phyloP scores from a whole-genome alignment of 2,888 invertebrate species.

The Syritta pipiens region DNA sequence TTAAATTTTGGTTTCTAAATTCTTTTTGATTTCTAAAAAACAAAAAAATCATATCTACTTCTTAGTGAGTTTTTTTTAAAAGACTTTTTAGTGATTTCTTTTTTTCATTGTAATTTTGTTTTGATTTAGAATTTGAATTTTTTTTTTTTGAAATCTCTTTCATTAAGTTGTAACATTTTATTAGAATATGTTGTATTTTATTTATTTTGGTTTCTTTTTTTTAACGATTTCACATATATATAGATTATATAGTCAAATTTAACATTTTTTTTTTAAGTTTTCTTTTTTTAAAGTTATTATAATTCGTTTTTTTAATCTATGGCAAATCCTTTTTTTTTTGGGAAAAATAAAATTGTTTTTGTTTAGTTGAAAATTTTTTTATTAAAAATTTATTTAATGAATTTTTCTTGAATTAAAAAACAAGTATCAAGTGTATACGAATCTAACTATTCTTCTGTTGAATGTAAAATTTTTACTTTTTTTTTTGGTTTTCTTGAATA shows the following conservation, averaged over 20 bases:
- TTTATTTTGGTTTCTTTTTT: constrained; percentile 19
- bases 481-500: not conserved
- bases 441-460: constrained; percentile 41
- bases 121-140: constrained; percentile 15
- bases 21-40: constrained; percentile 29
- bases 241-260: constrained; percentile 71
- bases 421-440: constrained; percentile 38
- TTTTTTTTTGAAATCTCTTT: constrained; percentile 29
- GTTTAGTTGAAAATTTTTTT: constrained; percentile 1
- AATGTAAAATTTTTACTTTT: constrained; percentile 1
- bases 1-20: constrained; percentile 38
- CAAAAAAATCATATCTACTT: constrained; percentile 9
- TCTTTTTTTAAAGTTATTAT: constrained; percentile 8
- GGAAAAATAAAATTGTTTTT: constrained; percentile 4
- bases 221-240: constrained; percentile 54
- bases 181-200: constrained; percentile 23
- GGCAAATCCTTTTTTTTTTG: constrained; percentile 24
- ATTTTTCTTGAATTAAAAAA: constrained; percentile 30
- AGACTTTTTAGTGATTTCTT: constrained; percentile 27
- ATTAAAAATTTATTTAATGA: constrained; percentile 6
- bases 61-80: constrained; percentile 29
- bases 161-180: constrained; percentile 26
- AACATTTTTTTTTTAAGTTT: constrained; percentile 55
- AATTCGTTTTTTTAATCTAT: constrained; percentile 6
- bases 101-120: constrained; percentile 39